Base-by-base conservation (phyloP, 64 coral and sea anemone species). In the Cladopsammia gracilis region DNA sequence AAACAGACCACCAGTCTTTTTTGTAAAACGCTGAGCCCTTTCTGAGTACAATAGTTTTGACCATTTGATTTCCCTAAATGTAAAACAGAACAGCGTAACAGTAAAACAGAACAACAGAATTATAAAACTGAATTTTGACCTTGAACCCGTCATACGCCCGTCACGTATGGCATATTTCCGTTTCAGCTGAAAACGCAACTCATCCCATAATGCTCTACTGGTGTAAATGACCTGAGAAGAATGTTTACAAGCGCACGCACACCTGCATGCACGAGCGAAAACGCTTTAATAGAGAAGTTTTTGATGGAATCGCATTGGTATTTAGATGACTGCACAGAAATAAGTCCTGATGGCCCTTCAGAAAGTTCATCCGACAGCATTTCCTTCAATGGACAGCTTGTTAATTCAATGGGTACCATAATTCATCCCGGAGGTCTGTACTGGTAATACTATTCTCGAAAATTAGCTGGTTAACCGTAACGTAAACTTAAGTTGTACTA, bases 351-450 rank as follows among this genome's bases (percentile, higher is more conserved):
- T 68, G 80, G 45, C 18, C 80, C 42, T 10, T 64, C 60, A 20
- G 25, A 84, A 49, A 46, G 59, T 10, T 68, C 80, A 4, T 64
- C 9, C n/a, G 80, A 84, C 20, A 84, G 58, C 45, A 65, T 84
- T 9, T 84, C 80, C 18, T 84, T 84, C 46, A 84, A 84, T 84
- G 80, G 80, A 18, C 60, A 66, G 42, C 60, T 84, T 67, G 42
- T 84, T 11, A 84, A 67, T 49, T 14, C 60, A 19, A 10, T n/a
- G 43, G 62, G 77, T 43, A 24, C 54, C 6, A 61, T 54, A 60
- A 61, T 80, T 60, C 25, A 43, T 54, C 5, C 77, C 5, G 57
- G 77, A 43, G 57, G 77, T 44, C 6, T 61, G 77, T 61, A 15
- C 4, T 14, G 12, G 25, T 34, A 15, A 13, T 43, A 34, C 11